Evolutionary conservation across 2,888 invertebrate species (phyloP).

Genomic region (Volucella bombylans): DNA sequence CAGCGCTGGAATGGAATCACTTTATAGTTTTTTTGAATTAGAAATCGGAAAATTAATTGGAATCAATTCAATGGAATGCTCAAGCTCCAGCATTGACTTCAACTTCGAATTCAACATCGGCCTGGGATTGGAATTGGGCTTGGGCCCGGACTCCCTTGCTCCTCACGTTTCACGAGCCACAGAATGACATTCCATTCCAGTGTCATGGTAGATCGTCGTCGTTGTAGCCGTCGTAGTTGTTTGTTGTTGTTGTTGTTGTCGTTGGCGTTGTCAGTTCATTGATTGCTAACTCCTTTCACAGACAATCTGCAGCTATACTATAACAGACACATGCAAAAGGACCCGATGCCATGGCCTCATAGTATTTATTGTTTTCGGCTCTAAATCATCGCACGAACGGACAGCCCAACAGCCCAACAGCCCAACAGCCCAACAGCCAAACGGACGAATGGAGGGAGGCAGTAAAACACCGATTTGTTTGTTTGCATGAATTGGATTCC

Average conservation of each 20-base stretch:
- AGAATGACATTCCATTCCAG: slow-evolving; percentile 61
- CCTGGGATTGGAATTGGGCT: too few relatives aligned
- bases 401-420: neutral
- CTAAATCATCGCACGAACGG: slow-evolving; percentile 55
- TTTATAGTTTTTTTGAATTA: slow-evolving; percentile 25
- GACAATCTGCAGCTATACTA: slow-evolving; percentile 30
- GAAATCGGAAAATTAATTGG: slow-evolving; percentile 70
- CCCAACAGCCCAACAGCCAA: neutral
- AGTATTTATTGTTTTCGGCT: slow-evolving; percentile 34
- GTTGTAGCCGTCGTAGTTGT: too few relatives aligned
- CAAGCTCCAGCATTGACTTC: too few relatives aligned
- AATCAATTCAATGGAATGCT: slow-evolving; percentile 64
- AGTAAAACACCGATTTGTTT: slow-evolving; percentile 41
- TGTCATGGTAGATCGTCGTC: slow-evolving; percentile 35
- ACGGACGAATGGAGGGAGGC: neutral
- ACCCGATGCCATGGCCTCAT: slow-evolving; percentile 13
- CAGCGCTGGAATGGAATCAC: slow-evolving; percentile 11
- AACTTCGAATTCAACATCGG: too few relatives aligned
- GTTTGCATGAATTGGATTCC: slow-evolving; percentile 58
- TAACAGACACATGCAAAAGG: slow-evolving; percentile 6
- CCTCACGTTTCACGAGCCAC: slow-evolving; percentile 56
- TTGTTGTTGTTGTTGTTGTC: neutral
- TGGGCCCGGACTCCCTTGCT: slow-evolving; percentile 49
- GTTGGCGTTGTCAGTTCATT: slow-evolving; percentile 53
- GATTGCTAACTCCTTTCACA: slow-evolving; percentile 59